Evolutionary conservation across 2,888 invertebrate species (phyloP), one percentile per base, ranked within the genome.

Genomic region (Myathropa florea): DNA sequence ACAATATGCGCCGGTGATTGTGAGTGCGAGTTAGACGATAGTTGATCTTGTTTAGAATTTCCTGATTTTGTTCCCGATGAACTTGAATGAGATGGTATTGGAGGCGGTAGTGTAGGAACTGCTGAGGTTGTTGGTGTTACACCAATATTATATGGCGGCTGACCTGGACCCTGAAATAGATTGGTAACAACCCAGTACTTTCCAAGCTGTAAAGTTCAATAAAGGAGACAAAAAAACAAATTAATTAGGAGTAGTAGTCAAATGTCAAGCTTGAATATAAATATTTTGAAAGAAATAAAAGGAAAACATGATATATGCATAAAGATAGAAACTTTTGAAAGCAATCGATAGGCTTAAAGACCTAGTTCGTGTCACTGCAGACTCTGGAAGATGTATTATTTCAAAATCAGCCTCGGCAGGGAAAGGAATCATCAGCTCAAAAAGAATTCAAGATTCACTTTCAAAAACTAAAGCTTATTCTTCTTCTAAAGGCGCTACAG

Each of bases 181-280:
- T 96, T 96, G 87, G 96, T 96, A 92, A 97, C 95, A 91, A 96
- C 96, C 96, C 96, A 96, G 92, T 96, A 96, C 93, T 96, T 96
- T 88, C 96, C 96, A 90, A 96, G 89, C 91, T 96, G 93, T 95
- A 95, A 91, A 95, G 95, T 93, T 96, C 94, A 90, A 96, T 95
- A 90, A 96, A 39, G 53, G 12, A n/a, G n/a, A n/a, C n/a, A n/a
- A n/a, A n/a, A 59, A 55, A 28, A 26, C 3, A 55, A 55, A 7
- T 4, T 7, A 46, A 46, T 46, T 46, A 46, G 46, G 18, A 18
- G 0, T 46, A 46, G 4, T 18, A 18, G 18, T 12, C 12, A 12
- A 33, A 33, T 10, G 12, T 12, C n/a, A n/a, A n/a, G 12, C 28
- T 28, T 28, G 6, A 30, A 3, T 33, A 33, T 33, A 1, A n/a